Percentiles rank a stretch among this genome's conserved stretches.
phyloP scores from a whole-genome alignment of 2,113 vertebrate species.

The Osmerus eperlanus region DNA sequence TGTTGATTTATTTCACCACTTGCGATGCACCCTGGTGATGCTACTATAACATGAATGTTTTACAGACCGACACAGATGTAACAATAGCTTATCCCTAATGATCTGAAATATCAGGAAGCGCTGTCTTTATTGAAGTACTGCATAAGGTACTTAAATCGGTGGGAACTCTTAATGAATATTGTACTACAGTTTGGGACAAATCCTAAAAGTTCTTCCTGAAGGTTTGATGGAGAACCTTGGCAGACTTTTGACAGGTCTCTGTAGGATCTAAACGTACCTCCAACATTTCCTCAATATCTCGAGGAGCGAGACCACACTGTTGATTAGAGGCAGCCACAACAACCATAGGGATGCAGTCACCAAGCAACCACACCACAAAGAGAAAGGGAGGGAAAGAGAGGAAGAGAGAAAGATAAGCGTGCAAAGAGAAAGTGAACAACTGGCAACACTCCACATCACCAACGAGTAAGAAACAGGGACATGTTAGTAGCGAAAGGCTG shows the following conservation, averaged over 20 bases:
- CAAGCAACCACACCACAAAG: constrained; percentile 33
- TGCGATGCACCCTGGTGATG: background rate
- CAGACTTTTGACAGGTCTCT: constrained; percentile 14
- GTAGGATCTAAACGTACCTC: constrained; percentile 66
- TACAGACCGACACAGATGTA: no score
- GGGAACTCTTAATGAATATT: no score
- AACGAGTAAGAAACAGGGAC: constrained; percentile 2
- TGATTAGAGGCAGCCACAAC: constrained; percentile 58
- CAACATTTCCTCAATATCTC: constrained; percentile 72
- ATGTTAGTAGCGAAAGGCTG: no score
- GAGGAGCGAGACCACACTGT: constrained; percentile 70
- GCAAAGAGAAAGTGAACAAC: constrained; percentile 33
- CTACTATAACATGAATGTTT: background rate
- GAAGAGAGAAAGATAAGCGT: constrained; percentile 29
- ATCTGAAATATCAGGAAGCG: no score
- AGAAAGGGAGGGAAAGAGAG: constrained; percentile 43
- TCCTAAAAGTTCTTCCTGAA: background rate
- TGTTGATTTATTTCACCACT: constrained; percentile 6
- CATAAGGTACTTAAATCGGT: no score
- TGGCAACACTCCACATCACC: constrained; percentile 28
- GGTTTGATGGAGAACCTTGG: constrained; percentile 47
- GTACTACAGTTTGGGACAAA: no score
- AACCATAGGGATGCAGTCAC: constrained; percentile 59
- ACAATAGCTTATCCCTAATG: no score
- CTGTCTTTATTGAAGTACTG: no score